Conservation (phyloP, 2,797 vertebrate species). For the Coracias cyanogaster region DNA sequence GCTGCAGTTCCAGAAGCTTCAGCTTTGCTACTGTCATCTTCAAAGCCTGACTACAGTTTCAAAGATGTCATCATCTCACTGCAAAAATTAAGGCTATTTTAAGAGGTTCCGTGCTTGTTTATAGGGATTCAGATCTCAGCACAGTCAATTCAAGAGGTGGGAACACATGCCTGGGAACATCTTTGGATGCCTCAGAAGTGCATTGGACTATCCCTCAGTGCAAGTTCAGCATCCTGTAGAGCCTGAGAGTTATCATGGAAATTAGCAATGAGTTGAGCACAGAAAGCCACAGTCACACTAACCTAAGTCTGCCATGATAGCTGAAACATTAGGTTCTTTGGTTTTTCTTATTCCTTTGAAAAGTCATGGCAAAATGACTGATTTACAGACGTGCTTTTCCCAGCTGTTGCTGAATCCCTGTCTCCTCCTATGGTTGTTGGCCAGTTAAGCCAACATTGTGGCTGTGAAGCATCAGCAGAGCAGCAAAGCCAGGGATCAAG, state of each 20-base stretch:
- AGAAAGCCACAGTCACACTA: background rate
- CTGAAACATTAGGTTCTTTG: background rate
- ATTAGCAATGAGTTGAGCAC: background rate
- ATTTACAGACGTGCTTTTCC: background rate
- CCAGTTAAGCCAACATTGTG: background rate
- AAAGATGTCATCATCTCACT: slow-evolving; percentile 61
- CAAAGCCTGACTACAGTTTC: slow-evolving; percentile 52
- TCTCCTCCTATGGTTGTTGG: background rate
- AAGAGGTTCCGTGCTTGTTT: slow-evolving; percentile 27
- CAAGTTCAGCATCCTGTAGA: background rate
- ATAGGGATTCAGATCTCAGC: slow-evolving; percentile 5
- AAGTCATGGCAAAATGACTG: background rate
- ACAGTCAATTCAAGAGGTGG: background rate
- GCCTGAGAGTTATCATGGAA: background rate
- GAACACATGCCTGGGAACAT: background rate
- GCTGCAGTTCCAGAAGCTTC: slow-evolving; percentile 51
- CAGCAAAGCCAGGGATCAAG: background rate
- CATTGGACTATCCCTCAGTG: background rate
- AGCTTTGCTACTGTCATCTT: slow-evolving; percentile 59
- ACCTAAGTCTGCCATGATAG: background rate
- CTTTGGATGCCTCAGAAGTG: background rate
- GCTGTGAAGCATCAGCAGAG: background rate
- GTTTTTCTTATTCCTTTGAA: background rate
- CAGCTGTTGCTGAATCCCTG: background rate
- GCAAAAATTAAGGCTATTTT: slow-evolving; percentile 45